Evolutionary conservation across 2,888 invertebrate genomes (phyloP).

Genomic region (Apamea crenata): DNA sequence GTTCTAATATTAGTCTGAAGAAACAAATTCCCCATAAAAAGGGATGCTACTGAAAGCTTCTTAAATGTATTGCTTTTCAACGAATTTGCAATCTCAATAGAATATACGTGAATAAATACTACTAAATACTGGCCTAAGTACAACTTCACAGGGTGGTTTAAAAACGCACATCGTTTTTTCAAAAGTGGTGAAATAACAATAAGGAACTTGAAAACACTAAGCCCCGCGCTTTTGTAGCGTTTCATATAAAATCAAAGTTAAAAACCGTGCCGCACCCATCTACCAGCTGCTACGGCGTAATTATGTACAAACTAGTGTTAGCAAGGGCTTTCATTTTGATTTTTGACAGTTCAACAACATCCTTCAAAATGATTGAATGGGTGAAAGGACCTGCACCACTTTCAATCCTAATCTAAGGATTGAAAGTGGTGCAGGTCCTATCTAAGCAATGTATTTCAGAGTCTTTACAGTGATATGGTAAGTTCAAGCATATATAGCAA

Average conservation of each 20-base stretch:
- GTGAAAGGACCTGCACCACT: too few species aligned
- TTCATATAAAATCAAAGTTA: not conserved
- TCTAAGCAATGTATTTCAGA: conserved; percentile 62
- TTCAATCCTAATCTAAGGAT: too few species aligned
- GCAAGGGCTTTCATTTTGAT: too few species aligned
- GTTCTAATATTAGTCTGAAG: not conserved
- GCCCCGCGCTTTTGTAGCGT: not conserved
- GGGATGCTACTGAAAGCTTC: not conserved
- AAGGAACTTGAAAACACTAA: too few species aligned
- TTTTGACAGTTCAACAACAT: too few species aligned
- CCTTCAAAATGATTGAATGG: too few species aligned
- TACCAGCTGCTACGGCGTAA: not conserved
- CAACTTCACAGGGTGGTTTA: not conserved
- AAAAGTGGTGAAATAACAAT: not conserved
- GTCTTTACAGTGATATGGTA: conserved; percentile 65
- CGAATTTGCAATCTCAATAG: not conserved
- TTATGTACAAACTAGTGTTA: too few species aligned
- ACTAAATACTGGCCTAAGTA: not conserved
- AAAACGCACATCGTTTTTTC: not conserved
- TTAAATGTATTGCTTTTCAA: not conserved
- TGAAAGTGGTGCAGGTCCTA: not conserved
- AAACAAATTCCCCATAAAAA: not conserved
- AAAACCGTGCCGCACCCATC: not conserved
- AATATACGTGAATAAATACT: not conserved
- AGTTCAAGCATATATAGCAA: conserved; percentile 56